Base-by-base conservation (phyloP, 2,888 invertebrate species). In the Eristalis intricaria region DNA sequence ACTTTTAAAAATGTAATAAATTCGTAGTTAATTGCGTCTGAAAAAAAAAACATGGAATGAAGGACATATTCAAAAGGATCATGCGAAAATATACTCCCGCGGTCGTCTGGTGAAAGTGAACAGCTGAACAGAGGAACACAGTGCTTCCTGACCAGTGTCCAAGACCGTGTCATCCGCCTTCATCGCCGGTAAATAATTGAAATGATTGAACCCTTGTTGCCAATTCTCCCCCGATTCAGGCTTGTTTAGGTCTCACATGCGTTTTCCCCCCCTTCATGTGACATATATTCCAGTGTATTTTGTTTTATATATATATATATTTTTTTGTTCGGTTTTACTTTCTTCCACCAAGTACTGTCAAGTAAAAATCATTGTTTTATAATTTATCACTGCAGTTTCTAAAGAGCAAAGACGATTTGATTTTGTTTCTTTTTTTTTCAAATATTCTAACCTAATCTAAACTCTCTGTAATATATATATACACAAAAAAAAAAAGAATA, bases 401-500 rank as follows among this genome's bases (percentile, higher is more conserved):
- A 19, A n/a, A 19, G 15, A 19, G 23, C 11, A 58, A 58, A 2
- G 23, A 10, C 26, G 13, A 11, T 38, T 19, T 22, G 13, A 35
- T 65, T 38, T 65, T 35, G 38, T 35, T 65, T 35, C 38, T 64
- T 35, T 3, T 58, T 56, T 64, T 64, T 63, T 43, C 19, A 50
- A 68, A 56, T 56, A 58, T 68, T 66, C 68, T 29, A 65, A 77
- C 61, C 74, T 86, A 82, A 65, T 61, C 64, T n/a, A n/a, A n/a
- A 68, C 82, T 89, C 85, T 82, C 82, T 89, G 89, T 89, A 88
- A 88, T 75, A 84, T 80, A 87, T 75, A 88, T 56, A 88, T 77
- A 80, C 77, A 76, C 70, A 69, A 32, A 32, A 32, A 32, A 32
- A 32, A 71, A 56, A 43, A 73, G 71, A 79, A 68, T 73, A 70